Conservation (phyloP, 2,113 vertebrate species). For the Climacteris rufus region DNA sequence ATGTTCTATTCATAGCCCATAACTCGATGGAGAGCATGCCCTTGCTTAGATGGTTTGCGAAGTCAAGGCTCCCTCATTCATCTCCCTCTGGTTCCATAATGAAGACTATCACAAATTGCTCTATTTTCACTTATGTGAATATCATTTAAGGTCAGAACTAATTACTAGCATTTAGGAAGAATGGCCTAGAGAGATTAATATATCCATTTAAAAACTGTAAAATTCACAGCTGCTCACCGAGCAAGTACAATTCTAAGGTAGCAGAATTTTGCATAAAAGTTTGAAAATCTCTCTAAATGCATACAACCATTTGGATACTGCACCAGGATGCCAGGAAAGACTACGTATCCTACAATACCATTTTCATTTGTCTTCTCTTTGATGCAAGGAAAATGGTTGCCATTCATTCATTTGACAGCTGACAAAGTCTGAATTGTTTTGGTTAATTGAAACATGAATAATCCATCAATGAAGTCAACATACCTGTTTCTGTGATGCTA, state of each 20-base stretch:
- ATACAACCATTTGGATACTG: neutral
- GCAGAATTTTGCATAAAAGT: neutral
- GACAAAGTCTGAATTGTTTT: neutral
- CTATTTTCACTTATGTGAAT: neutral
- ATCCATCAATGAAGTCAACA: neutral
- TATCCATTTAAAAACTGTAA: neutral
- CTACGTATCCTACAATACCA: neutral
- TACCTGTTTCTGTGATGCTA: neutral
- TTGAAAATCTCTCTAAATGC: neutral
- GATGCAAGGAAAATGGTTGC: neutral
- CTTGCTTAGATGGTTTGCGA: neutral
- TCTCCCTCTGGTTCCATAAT: neutral
- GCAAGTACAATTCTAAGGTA: neutral
- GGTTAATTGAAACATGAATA: neutral
- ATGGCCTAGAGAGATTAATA: neutral
- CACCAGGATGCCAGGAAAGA: neutral
- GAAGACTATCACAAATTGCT: neutral
- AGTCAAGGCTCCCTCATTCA: neutral
- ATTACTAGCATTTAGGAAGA: neutral
- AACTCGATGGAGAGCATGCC: fast-evolving
- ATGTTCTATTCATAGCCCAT: neutral
- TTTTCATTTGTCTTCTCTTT: neutral
- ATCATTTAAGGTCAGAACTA: neutral
- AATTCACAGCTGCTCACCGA: neutral
- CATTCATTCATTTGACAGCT: neutral